Base-by-base conservation (phyloP, 2,113 vertebrate species). In the Anthoscopus minutus region DNA sequence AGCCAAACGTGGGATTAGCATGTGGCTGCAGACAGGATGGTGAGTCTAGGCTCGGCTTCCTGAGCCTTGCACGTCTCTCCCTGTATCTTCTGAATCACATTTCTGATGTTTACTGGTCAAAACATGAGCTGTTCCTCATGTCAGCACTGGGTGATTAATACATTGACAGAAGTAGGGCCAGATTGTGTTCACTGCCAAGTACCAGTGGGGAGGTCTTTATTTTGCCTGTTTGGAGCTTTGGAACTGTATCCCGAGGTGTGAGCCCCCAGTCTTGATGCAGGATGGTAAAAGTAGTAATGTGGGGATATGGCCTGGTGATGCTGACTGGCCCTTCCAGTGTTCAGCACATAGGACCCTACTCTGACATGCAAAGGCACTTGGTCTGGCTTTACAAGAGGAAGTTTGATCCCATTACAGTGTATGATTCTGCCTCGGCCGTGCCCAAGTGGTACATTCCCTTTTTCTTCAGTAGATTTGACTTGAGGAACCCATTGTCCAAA, bases 71-170 rank as follows among this genome's bases (percentile, higher is more conserved):
- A 44, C 9, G 2, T 53, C 62, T 60, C 48, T 93, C 69, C 61
- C 45, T 35, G 9, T 48, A 6, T 50, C 54, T 74, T 51, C 81
- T 61, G 47, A 94, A 56, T 66, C 30, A 14, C 21, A 24, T 27
- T 95, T 64, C 69, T 93, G 8, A 30, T 88, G 57, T 62, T 77
- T 74, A 37, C 57, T 65, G 76, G 56, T 80, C 82, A 56, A 85
- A 93, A 48, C 42, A 42, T 76, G 84, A 92, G 77, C 70, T 73
- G 22, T 90, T 91, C 37, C 37, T 31, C 37, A 1, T 74, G 51
- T 83, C 67, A 86, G 23, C 51, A 11, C 30, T n/a, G 50, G n/a
- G 6, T 60, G 65, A 71, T 62, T 51, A 78, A 81, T 40, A 13
- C 27, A 27, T 6, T 28, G 24, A 31, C n/a, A 72, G 56, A 60